Evolutionary conservation across 2,797 vertebrate species (phyloP), one percentile per base, ranked within the genome.

Genomic region (Bradypus variegatus): DNA sequence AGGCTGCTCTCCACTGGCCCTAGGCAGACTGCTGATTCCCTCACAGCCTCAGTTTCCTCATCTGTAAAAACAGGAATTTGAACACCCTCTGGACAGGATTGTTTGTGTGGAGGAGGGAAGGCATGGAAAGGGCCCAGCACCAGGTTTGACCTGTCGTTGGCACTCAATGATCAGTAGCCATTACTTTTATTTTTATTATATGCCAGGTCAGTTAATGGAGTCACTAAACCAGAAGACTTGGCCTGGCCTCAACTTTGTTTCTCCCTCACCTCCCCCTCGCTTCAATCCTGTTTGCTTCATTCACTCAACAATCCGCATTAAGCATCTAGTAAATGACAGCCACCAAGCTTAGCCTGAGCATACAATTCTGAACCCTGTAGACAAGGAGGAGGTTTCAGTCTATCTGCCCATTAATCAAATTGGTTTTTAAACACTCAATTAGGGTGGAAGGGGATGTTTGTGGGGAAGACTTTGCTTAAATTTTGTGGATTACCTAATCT

Each of bases 371-470:
- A 31, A 65, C 13, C 29, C 73, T 55, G 75, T 25, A 60, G 58
- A 62, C 0, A 14, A 1, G 6, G 36, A 23, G 27, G 72, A 45
- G 27, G 27, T 19, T 60, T 48, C 67, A 29, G 50, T 67, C 84
- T 55, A 70, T 77, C 79, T 36, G 36, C 36, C 25, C 6, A 1
- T 29, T 64, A 76, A 50, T 48, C 83, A 73, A 53, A 86, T 15
- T 83, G 60, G n/a, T 8, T 84, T 83, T 89, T 77, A 76, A 75
- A 80, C 38, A 36, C 45, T 70, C 60, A n/a, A 2, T 69, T 79
- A 77, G 2, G 11, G 36, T 33, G 8, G 21, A 31, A n/a, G 12
- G 3, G 4, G 11, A 1, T 33, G 25, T 86, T 31, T 8, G 8
- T 12, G 5, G 72, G 65, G 41, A 33, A n/a, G 23, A 50, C n/a